Conservation (phyloP, 2,797 vertebrate species). For the Microhierax caerulescens region DNA sequence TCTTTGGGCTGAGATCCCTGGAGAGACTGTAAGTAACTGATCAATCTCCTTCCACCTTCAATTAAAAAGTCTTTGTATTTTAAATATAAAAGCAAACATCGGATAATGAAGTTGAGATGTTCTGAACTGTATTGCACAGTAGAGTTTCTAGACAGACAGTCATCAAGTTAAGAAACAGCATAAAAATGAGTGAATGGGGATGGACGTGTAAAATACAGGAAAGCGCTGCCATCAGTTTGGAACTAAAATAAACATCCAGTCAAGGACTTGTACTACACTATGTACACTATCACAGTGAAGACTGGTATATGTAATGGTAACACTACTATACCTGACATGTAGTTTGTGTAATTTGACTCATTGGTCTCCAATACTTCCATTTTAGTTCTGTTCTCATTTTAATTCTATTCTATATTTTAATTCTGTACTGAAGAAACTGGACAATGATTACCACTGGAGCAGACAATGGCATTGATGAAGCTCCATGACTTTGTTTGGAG, state of each 20-base stretch:
- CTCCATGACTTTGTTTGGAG: background rate
- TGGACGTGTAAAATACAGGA: background rate
- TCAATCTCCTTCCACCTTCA: background rate
- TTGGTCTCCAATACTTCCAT: background rate
- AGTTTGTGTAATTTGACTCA: background rate
- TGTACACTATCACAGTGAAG: background rate
- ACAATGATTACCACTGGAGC: background rate
- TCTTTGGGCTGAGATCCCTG: constrained; percentile 82
- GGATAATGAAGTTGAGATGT: background rate
- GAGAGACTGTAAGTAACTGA: constrained; percentile 90
- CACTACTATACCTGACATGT: background rate
- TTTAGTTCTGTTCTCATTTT: background rate
- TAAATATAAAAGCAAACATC: background rate
- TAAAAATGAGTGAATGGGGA: background rate
- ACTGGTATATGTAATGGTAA: background rate
- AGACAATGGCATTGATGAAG: background rate
- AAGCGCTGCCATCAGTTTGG: constrained; percentile 47
- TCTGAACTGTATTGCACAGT: background rate
- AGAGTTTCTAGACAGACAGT: background rate
- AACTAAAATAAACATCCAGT: constrained; percentile 63
- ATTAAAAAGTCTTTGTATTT: background rate
- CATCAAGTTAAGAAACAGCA: background rate
- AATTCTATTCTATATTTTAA: background rate
- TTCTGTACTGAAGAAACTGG: background rate
- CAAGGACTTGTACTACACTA: background rate